Evolutionary conservation across 2,113 vertebrate species (phyloP), one percentile per base, ranked within the genome.

Genomic region (Pundamilia nyererei): DNA sequence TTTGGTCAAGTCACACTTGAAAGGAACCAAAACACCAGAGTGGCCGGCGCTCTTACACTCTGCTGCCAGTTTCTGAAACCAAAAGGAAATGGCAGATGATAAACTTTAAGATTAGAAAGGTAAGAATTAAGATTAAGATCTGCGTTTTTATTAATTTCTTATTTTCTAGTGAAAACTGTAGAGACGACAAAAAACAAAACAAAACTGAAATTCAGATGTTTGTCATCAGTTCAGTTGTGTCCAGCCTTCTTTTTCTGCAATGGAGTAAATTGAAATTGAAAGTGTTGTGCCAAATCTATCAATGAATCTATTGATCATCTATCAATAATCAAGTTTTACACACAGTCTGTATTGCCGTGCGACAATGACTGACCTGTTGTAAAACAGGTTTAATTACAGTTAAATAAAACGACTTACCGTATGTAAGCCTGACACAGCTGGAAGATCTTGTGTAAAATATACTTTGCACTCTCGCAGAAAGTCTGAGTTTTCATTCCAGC

Each of bases 1-100:
- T 55, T 55, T 55, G 54, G 6, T 3, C 54, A 55, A 26, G 2
- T 55, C 54, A 0, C 54, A 55, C 54, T 55, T 55, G 54, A 55
- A 55, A 14, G 54, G 54, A 1, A 55, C 1, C 21, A 55, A 55
- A 55, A 55, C 12, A 14, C 54, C 54, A 5, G 21, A 6, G 0
- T 55, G 2, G 12, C 12, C 0, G 12, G 54, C 12, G 4, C 84
- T 86, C 2, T 24, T 1, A 62, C 31, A 62, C 31, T 62, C 58
- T 62, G 9, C 58, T 21, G 77, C 96, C 94, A 98, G 89, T 92
- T 97, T 97, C 98, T 98, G 56, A 84, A 89, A 85, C 3, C 3
- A 40, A 35, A 62, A 56, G 31, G 31, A 56, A 26, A 56, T 56
- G 54, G 24, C 24, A 56, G 6, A 56, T 0, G 6, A 26, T 56